Evolutionary conservation across 2,113 vertebrate species (phyloP).

Genomic region (Cynoglossus semilaevis): DNA sequence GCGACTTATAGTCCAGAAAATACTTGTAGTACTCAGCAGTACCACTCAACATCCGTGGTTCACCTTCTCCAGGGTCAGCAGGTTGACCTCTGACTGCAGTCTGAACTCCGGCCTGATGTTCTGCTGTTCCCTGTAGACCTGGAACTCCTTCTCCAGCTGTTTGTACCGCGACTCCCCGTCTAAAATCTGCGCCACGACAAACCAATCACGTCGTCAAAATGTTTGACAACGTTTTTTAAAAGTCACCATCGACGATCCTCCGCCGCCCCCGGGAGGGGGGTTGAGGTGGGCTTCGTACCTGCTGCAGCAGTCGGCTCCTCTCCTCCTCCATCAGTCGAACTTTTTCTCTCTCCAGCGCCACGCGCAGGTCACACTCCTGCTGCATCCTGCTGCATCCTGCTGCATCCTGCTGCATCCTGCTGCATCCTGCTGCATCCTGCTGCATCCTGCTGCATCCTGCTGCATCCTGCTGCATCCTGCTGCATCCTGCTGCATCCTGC

Average conservation of each 20-base stretch:
- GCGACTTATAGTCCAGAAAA: no score
- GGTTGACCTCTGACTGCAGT: conserved; percentile 90
- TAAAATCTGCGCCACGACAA: conserved; percentile 68
- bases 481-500: no score
- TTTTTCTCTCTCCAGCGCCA: conserved; percentile 85
- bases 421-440: no score
- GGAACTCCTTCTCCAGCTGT: conserved; percentile 89
- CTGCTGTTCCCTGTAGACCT: conserved; percentile 88
- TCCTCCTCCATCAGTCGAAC: conserved; percentile 85
- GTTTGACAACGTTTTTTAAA: neutral
- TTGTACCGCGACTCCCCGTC: conserved; percentile 85
- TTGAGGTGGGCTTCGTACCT: no score
- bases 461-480: no score
- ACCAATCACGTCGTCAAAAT: neutral
- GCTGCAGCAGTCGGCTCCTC: conserved; percentile 80
- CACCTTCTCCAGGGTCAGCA: conserved; percentile 93
- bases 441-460: no score
- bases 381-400: conserved; percentile 79
- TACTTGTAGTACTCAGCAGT: no score
- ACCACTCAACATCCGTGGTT: neutral
- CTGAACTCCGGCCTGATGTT: conserved; percentile 86
- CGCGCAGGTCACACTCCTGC: conserved; percentile 83
- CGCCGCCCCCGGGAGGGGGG: no score
- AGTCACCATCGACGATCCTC: no score
- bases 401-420: no score